These are phyloP conservation scores for Thecocarcelia acutangulata DNA, from an alignment of 2,888 invertebrate genomes.

Conservation along the genomic window DNA sequence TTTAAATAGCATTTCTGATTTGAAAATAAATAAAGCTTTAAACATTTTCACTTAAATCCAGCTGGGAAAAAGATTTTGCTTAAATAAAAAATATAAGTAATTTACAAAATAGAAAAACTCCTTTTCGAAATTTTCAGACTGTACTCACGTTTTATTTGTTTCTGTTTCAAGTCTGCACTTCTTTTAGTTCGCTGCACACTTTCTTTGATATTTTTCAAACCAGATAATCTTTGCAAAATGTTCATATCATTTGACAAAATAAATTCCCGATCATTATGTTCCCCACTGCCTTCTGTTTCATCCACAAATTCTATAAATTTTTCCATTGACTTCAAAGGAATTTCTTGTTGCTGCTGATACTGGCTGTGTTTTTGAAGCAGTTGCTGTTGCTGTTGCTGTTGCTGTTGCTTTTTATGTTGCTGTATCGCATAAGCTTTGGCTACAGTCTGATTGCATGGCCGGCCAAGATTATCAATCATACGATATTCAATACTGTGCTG, in stretches of 20 bases:
- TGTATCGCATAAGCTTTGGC: slow-evolving; percentile 68
- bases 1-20: no score
- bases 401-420: slow-evolving; percentile 16
- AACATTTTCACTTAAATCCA: no score
- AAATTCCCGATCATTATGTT: slow-evolving; percentile 38
- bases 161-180: neutral
- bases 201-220: neutral
- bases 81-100: no score
- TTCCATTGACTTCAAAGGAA: slow-evolving; percentile 38
- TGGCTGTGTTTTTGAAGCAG: no score
- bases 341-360: slow-evolving; percentile 24
- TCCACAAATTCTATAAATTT: slow-evolving; percentile 52
- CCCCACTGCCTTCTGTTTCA: slow-evolving; percentile 55
- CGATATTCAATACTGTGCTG: slow-evolving; percentile 76
- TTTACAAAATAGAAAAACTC: neutral
- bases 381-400: slow-evolving; percentile 15
- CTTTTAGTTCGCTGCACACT: neutral
- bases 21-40: no score
- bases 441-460: slow-evolving; percentile 75
- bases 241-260: slow-evolving; percentile 37
- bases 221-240: slow-evolving; percentile 56
- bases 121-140: no score
- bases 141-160: slow-evolving; percentile 21
- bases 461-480: slow-evolving; percentile 76
- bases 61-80: no score